Evolutionary conservation across 1,140 invertebrate genomes (phyloP).

Genomic region (Chironomus tepperi): DNA sequence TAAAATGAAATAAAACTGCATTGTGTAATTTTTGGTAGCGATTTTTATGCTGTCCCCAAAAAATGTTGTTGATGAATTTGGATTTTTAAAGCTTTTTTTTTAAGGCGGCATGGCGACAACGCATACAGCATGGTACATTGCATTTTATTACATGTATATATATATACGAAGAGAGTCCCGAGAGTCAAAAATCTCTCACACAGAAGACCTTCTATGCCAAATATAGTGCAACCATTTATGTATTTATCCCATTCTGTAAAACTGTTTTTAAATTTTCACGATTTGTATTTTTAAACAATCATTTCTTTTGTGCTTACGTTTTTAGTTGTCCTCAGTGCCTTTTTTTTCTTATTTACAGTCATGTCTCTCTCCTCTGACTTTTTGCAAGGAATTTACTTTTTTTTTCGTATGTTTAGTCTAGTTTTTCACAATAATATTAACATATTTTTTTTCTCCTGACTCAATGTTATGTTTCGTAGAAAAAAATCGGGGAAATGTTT

Average conservation of each 20-base stretch:
- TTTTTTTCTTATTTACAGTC: background rate
- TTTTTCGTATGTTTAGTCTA: too few species aligned
- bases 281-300: conserved; percentile 23
- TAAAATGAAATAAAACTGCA: background rate
- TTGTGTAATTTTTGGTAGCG: conserved; percentile 13
- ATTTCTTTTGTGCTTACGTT: conserved; percentile 7
- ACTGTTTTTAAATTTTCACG: conserved; percentile 24
- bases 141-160: background rate
- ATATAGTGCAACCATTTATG: conserved; percentile 5
- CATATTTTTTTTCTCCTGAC: too few species aligned
- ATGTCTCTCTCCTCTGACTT: background rate
- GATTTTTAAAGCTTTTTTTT: background rate
- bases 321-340: too few species aligned
- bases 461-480: too few species aligned
- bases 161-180: background rate
- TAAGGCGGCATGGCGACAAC: background rate
- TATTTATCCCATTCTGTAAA: conserved; percentile 21
- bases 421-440: too few species aligned
- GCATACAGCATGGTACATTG: background rate
- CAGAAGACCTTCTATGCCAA: conserved; percentile 20
- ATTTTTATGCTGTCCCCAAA: background rate
- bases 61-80: conserved; percentile 22
- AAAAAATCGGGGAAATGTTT: too few species aligned
- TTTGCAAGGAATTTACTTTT: too few species aligned
- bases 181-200: background rate